Conservation (phyloP, 2,888 invertebrate genomes). For the Cantharis flavilabris region DNA sequence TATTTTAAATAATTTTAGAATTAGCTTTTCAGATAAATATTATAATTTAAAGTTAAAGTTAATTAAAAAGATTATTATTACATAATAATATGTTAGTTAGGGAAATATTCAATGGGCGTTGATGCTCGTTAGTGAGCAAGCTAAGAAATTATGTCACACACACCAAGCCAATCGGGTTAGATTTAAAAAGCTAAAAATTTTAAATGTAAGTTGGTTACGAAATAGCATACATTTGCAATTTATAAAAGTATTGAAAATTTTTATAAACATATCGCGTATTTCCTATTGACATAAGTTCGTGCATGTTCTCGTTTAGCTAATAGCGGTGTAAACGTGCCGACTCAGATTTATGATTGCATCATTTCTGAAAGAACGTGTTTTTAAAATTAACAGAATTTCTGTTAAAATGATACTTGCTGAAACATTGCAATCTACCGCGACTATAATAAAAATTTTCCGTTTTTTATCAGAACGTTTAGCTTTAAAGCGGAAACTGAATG, state of each 20-base stretch:
- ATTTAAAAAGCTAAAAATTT: background rate
- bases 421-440: background rate
- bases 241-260: background rate
- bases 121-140: too few species aligned
- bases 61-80: too few species aligned
- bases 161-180: too few species aligned
- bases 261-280: background rate
- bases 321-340: background rate
- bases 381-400: background rate
- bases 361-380: background rate
- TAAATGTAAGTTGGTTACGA: background rate
- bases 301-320: background rate
- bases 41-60: too few species aligned
- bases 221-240: background rate
- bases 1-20: too few species aligned
- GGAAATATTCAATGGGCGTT: too few species aligned
- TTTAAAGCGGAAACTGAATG: background rate
- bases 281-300: background rate
- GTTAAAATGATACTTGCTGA: background rate
- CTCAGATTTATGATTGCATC: background rate
- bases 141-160: too few species aligned
- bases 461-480: background rate
- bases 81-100: too few species aligned
- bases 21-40: too few species aligned
- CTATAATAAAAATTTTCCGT: background rate